Percentiles rank a stretch among this genome's conserved stretches.
Conservation (phyloP, 2,113 vertebrate genomes). For the Urocitellus parryii region DNA sequence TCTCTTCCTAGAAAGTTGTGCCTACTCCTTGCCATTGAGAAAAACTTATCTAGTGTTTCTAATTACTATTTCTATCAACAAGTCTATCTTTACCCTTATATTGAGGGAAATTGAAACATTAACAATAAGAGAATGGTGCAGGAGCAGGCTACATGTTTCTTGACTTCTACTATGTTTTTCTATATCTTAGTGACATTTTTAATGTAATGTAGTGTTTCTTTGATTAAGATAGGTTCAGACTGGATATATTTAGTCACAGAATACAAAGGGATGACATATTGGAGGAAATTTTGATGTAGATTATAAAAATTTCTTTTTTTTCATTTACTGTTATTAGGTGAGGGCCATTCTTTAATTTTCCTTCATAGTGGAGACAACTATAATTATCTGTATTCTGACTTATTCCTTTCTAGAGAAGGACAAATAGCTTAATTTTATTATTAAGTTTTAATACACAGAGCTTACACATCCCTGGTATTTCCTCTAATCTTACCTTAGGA, state of each 20-base stretch:
- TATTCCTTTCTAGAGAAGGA: not conserved
- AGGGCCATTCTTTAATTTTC: not conserved
- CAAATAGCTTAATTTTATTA: not conserved
- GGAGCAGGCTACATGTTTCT: not conserved
- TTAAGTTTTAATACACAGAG: not conserved
- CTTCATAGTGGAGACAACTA: not conserved
- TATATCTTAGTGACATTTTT: not conserved
- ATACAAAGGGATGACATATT: not conserved
- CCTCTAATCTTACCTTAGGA: not conserved
- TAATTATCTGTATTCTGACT: not conserved
- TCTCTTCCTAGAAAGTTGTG: not conserved
- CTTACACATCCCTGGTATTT: not conserved
- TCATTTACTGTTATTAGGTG: conserved; percentile 66
- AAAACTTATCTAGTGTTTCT: not conserved
- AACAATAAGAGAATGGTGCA: not conserved
- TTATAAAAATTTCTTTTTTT: conserved; percentile 56
- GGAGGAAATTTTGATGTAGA: not conserved
- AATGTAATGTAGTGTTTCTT: not conserved
- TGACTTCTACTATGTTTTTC: not conserved
- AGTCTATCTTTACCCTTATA: not conserved
- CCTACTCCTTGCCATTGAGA: not conserved
- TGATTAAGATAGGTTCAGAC: not conserved
- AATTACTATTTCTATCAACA: not conserved
- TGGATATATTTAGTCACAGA: not conserved
- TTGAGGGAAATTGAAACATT: not conserved